Percentiles rank a stretch among this genome's conserved stretches.
These are phyloP conservation scores for Cosmia pyralina DNA, from an alignment of 2,888 invertebrate genomes.

Conservation along the genomic window DNA sequence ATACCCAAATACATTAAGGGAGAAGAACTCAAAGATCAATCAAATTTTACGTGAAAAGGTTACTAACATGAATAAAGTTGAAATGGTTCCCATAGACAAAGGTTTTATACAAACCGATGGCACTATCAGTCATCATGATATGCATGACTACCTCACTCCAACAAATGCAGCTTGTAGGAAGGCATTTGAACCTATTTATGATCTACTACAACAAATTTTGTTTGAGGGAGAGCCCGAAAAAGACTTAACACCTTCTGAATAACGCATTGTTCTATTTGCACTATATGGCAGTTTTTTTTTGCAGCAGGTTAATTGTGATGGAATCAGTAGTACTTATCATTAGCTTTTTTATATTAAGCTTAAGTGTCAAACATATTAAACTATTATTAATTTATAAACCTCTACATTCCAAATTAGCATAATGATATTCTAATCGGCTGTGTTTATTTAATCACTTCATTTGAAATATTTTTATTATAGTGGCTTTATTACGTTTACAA, in stretches of 20 bases:
- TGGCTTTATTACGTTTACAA: slow-evolving; percentile 60
- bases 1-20: slow-evolving; percentile 94
- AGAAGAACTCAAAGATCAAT: slow-evolving; percentile 94
- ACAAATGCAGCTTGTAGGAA: slow-evolving; percentile 96
- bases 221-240: slow-evolving; percentile 94
- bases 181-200: slow-evolving; percentile 96
- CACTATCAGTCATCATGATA: slow-evolving; percentile 96
- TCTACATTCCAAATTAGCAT: slow-evolving; percentile 87
- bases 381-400: slow-evolving; percentile 74
- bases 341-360: slow-evolving; percentile 86
- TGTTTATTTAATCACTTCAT: slow-evolving; percentile 72
- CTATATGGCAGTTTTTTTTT: slow-evolving; percentile 77
- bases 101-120: slow-evolving; percentile 94
- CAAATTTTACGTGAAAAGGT: slow-evolving; percentile 92
- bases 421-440: slow-evolving; percentile 81
- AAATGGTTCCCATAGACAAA: slow-evolving; percentile 94
- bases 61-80: slow-evolving; percentile 92
- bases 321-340: slow-evolving; percentile 86
- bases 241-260: slow-evolving; percentile 93
- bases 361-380: slow-evolving; percentile 76
- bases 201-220: slow-evolving; percentile 94
- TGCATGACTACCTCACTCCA: slow-evolving; percentile 97
- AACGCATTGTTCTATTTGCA: slow-evolving; percentile 69
- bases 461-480: slow-evolving; percentile 62
- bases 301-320: slow-evolving; percentile 87